Conservation (phyloP, 2,888 invertebrate genomes). For the Geotrupes spiniger region DNA sequence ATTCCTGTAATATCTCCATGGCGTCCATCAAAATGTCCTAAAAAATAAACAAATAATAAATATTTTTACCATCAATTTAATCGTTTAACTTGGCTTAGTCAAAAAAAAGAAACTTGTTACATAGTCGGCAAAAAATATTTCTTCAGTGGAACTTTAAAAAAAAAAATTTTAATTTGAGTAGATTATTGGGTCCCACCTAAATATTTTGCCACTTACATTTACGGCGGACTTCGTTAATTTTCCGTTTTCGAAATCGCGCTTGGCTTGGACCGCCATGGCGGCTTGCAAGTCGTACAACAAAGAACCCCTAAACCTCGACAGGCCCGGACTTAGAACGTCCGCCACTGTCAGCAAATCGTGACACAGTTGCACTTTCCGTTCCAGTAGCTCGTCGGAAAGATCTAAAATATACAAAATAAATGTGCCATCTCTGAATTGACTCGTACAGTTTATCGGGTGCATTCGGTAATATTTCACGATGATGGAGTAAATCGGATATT, state of each 20-base stretch:
- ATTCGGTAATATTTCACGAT: neutral
- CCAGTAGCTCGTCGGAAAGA: constrained; percentile 55
- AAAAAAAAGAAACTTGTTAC: too few relatives aligned
- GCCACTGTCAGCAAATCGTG: constrained; percentile 64
- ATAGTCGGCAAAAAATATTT: too few relatives aligned
- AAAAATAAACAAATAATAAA: constrained; percentile 23
- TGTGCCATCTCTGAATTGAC: neutral
- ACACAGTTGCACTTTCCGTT: constrained; percentile 64
- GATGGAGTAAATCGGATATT: too few relatives aligned
- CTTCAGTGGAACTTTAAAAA: too few relatives aligned
- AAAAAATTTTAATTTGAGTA: too few relatives aligned
- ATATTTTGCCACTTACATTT: constrained; percentile 56
- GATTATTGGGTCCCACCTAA: too few relatives aligned
- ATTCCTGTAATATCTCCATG: constrained; percentile 58
- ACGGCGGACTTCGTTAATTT: constrained; percentile 55
- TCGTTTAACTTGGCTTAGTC: too few relatives aligned
- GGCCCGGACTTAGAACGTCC: constrained; percentile 64
- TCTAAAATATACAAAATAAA: constrained; percentile 46
- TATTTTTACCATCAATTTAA: too few relatives aligned
- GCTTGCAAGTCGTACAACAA: constrained; percentile 65
- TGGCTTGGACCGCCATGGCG: constrained; percentile 59
- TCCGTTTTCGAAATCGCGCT: constrained; percentile 54
- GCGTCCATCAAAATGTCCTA: constrained; percentile 59
- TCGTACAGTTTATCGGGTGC: constrained; percentile 1
- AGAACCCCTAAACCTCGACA: constrained; percentile 61